Base-by-base conservation (phyloP, 2,888 invertebrate genomes). In the Argyra leucocephala region DNA sequence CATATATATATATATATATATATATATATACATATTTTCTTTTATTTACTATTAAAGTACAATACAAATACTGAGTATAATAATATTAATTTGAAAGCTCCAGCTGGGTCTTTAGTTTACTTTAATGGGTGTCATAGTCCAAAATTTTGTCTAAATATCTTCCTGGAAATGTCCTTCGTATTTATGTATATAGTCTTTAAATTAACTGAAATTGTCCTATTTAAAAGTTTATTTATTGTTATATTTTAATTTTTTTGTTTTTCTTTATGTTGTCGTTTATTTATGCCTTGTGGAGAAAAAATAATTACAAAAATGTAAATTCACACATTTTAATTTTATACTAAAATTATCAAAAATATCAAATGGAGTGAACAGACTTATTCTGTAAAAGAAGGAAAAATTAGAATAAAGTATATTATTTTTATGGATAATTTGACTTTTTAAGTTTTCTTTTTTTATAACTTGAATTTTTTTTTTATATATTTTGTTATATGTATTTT, bases 201-300 rank as follows among this genome's bases (percentile, higher is more conserved):
- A 48, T 48, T 48, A 48, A 48, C 48, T 48, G 18, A 48, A 48
- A 48, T 48, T 48, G 48, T 48, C 48, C 48, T 48, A 48, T 48
- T 48, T 48, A 48, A 48, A 48, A 18, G 37, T 37, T 48, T 48
- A 18, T 48, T 48, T 48, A 37, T 48, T 48, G 48, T n/a, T 48
- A 5, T 31, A 10, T 48, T 48, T 37, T 48, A 3, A 18, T 48
- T 48, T 18, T 18, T 48, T 18, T 18, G 1, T n/a, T 48, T 48
- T 48, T 48, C 18, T 18, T 15, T 18, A n/a, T 37, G 12, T 48
- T 48, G n/a, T n/a, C n/a, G n/a, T 48, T 48, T 5, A 48, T 18
- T 48, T 48, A 18, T 48, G 2, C n/a, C 18, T 48, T 48, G 5
- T 18, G n/a, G n/a, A 48, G 9, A 12, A 31, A 48, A 5, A 5